Base-by-base conservation (phyloP, 2,888 invertebrate species). In the Lamproptera curius region DNA sequence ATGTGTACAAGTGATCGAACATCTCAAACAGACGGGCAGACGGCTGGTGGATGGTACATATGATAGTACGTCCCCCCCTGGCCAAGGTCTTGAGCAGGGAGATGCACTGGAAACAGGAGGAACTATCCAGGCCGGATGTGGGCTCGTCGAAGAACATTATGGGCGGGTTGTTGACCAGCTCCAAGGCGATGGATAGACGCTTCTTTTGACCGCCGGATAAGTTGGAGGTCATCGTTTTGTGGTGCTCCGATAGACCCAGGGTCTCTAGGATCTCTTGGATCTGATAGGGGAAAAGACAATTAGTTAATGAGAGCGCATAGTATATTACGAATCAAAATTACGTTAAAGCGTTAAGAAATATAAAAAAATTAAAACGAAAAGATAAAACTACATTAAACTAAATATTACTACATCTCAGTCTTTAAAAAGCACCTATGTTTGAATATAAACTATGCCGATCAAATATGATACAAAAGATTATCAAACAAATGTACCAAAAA, bases 111-210 rank as follows among this genome's bases (percentile, higher is more conserved):
- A 95, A 97, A 71, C 97, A 97, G 0, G 97, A 97, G 0, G 97
- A 96, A 59, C 97, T 97, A 88, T 98, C 98, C 70, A 98, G 82
- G 2, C 98, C 98, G 57, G 97, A 97, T 55, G 98, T 98, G 0
- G 98, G 98, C 77, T 98, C 98, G 74, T 98, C 98, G 74, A 98
- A 97, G 86, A 98, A 98, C 97, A 98, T 97, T 54, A 98, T 94
- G 0, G 98, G 97, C 8, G 98, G 98, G 79, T 98, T 98, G 86
- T 97, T 97, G 58, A 98, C 97, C 58, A 98, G 88, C 81, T 98
- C 98, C 56, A 97, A 83, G 13, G 97, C 98, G 53, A 98, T 98
- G 0, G 97, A 97, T 1, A 98, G 90, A 60, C 98, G 93, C 72
- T 98, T 98, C 80, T 97, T 95, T 76, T 98, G 97, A 1, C 98